Evolutionary conservation across 2,113 vertebrate species (phyloP).

Genomic region (Promerops cafer): DNA sequence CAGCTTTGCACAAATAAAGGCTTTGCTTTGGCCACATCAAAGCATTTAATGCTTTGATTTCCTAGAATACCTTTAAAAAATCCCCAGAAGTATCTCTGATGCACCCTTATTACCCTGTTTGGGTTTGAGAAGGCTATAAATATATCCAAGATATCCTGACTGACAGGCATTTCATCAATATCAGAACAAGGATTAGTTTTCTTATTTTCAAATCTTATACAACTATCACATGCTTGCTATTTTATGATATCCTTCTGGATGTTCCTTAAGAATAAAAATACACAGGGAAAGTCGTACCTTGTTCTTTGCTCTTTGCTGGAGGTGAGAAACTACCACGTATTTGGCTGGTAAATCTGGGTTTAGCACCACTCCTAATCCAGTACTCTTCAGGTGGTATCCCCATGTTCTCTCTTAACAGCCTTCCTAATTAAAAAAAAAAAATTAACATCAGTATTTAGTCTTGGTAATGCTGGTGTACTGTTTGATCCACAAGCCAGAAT

Average conservation of each 20-base stretch:
- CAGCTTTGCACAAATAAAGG: not conserved
- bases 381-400: conserved; percentile 50
- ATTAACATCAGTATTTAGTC: not conserved
- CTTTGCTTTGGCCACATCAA: not conserved
- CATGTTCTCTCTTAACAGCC: conserved; percentile 32
- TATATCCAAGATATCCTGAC: not conserved
- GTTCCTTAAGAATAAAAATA: not conserved
- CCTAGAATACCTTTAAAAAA: not conserved
- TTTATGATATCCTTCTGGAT: not conserved
- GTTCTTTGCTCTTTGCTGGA: conserved; percentile 27
- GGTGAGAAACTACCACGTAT: not conserved
- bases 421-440: conserved; percentile 27
- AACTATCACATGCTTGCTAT: not conserved
- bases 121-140: not conserved
- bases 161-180: not conserved
- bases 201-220: not conserved
- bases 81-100: not conserved
- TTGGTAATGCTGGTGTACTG: not conserved
- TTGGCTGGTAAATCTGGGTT: conserved; percentile 49
- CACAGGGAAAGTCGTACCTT: conserved; percentile 4
- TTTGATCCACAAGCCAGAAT: not conserved
- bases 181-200: not conserved
- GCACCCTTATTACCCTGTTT: not conserved
- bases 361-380: conserved; percentile 69
- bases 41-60: not conserved